These are phyloP conservation scores for Clarias platycephalus DNA, from an alignment of 2,797 vertebrate species.

Conservation along the genomic window DNA sequence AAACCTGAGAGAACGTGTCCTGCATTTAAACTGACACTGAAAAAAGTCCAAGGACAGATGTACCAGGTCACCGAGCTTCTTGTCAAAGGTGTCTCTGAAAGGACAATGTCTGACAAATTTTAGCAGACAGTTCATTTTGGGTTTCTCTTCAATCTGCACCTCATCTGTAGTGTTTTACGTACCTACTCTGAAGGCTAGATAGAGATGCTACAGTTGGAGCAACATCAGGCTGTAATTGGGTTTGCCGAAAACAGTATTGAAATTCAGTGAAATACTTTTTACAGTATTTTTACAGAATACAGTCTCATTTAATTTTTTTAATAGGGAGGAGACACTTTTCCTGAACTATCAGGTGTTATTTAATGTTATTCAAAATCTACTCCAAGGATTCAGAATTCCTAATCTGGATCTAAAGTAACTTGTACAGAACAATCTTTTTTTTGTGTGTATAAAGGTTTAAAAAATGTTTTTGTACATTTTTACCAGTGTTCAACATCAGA, in stretches of 20 bases:
- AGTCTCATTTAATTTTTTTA: background rate
- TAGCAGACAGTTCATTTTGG: background rate
- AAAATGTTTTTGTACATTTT: slow-evolving; percentile 4
- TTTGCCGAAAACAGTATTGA: background rate
- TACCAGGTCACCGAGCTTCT: slow-evolving; percentile 84
- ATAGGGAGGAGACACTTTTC: no score
- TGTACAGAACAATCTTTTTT: background rate
- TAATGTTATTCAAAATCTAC: background rate
- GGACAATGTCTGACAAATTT: background rate
- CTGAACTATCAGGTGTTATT: background rate
- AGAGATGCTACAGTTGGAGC: background rate
- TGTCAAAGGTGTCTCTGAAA: slow-evolving; percentile 66
- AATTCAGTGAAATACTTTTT: background rate
- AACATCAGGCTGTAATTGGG: background rate
- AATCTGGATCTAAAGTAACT: background rate
- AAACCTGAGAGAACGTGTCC: slow-evolving; percentile 75
- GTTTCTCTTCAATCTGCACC: background rate
- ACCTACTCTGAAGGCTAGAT: background rate
- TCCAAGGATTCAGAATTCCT: background rate
- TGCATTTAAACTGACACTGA: slow-evolving; percentile 90
- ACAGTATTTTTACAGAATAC: background rate
- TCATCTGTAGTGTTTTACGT: background rate
- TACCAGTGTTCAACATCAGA: background rate
- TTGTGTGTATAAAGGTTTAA: slow-evolving; percentile 19
- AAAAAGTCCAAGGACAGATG: slow-evolving; percentile 86